Base-by-base conservation (phyloP, 2,888 invertebrate species). In the Ceratothoa steindachneri region DNA sequence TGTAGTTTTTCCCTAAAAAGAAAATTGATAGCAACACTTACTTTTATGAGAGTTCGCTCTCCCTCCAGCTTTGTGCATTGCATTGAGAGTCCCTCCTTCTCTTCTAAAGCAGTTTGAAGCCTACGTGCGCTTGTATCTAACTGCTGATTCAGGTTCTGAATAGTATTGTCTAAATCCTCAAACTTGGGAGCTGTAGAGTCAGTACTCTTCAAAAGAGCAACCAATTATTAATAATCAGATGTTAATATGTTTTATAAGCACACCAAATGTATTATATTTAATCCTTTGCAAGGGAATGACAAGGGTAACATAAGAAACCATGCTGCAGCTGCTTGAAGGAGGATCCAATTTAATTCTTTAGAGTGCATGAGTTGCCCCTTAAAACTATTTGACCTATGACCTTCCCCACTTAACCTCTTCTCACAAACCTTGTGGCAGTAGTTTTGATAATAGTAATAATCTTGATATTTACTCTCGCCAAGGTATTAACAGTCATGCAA, bases 41-140 rank as follows among this genome's bases (percentile, higher is more conserved):
- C 78, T 69, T 75, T 78, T 1, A 75, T 52, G 9, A 78, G 71
- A 0, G 79, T 76, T 30, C 76, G 69, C 55, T 79, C 79, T 30
- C 73, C 76, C 19, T 79, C 79, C n/a, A 76, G 70, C n/a, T 71
- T 31, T 5, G 79, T 73, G 29, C 70, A 69, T 55, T 73, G 76
- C 3, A 72, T 67, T 19, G 53, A 41, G 3, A 74, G 29, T 30
- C 67, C 69, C 9, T 74, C 74, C 60, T 55, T 76, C 19, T 79
- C 76, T 19, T 72, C 73, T 53, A 60, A 60, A 1, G 60, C 24
- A 22, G 27, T 24, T 24, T 60, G 60, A n/a, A 60, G 60, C 27
- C 24, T 60, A 2, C 24, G 55, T 55, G 7, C 55, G 19, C 19
- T 55, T 19, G 55, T 5, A 19, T 79, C 72, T 30, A 73, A 29